Evolutionary conservation across 2,113 vertebrate genomes (phyloP), one percentile per base, ranked within the genome.

Genomic region (Equus quagga): DNA sequence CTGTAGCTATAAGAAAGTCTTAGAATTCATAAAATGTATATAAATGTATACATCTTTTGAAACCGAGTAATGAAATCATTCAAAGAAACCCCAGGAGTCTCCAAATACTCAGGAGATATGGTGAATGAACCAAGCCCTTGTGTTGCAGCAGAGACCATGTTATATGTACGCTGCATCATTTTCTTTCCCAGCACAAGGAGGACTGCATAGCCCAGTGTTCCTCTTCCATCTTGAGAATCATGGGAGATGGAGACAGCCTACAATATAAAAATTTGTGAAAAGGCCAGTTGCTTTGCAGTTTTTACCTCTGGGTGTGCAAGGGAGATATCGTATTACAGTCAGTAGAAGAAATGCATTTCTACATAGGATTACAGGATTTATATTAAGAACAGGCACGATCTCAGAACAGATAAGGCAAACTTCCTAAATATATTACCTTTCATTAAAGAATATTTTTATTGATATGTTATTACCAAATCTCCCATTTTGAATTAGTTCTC

Each of bases 261-360:
- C 11, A 18, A 19, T 90, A 78, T 44, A 84, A 62, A 44, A 97
- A 51, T n/a, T 49, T 80, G 60, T 28, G 36, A 94, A 97, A 60
- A 94, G 11, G 44, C 0, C 44, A 89, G 8, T 89, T 89, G 60
- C 49, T 98, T 95, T 70, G 64, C 85, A 89, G 62, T 60, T 26
- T 89, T 3, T 58, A 36, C 3, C 60, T 96, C 44, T 12, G 17
- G 21, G 3, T 98, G 84, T 91, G 51, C 46, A 96, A 60, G 58
- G 10, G 33, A 96, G 94, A 88, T 49, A 6, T 5, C n/a, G 98
- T 83, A 76, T n/a, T 84, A 83, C 18, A 90, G 58, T 23, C 24
- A 92, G 58, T 19, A 58, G 33, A 64, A 36, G 28, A 91, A 88
- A 95, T 89, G 1, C 79, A 2, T 0, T 96, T 89, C 79, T 51